Conservation (phyloP, 2,888 invertebrate species). For the Eretmocerus hayati region DNA sequence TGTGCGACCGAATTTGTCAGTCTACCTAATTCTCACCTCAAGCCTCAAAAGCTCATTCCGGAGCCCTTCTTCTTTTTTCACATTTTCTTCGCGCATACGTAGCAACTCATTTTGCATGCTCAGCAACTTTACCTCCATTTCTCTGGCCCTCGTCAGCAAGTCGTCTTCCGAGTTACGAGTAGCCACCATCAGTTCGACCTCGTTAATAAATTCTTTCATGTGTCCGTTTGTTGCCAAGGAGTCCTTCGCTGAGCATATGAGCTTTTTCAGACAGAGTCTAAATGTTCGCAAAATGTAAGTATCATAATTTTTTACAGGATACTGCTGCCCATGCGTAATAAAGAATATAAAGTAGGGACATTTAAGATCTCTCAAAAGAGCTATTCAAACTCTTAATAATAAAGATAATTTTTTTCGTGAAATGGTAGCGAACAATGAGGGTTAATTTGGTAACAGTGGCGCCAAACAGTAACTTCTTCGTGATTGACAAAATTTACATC, state of each 20-base stretch:
- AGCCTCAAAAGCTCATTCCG: conserved; percentile 26
- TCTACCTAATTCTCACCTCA: not conserved
- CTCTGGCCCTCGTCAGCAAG: conserved; percentile 22
- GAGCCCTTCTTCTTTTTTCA: conserved; percentile 24
- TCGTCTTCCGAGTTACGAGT: conserved; percentile 22
- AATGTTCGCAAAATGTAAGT: too few species aligned
- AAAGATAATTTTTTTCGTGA: too few species aligned
- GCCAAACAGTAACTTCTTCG: too few species aligned
- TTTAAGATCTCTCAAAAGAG: too few species aligned
- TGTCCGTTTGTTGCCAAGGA: conserved; percentile 28
- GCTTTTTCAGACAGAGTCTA: conserved; percentile 13
- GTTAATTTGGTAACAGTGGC: too few species aligned
- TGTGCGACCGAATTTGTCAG: not conserved
- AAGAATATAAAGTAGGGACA: not conserved
- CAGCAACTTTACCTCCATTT: conserved; percentile 20
- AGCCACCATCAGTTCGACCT: conserved; percentile 11
- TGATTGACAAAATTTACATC: too few species aligned
- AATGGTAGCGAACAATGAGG: too few species aligned
- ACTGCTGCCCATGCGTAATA: not conserved
- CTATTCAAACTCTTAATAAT: too few species aligned
- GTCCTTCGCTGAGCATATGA: conserved; percentile 27
- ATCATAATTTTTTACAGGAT: too few species aligned
- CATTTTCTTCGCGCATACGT: conserved; percentile 14
- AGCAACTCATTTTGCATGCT: conserved; percentile 17
- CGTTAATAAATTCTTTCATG: conserved; percentile 28